Conservation (phyloP, 2,113 vertebrate genomes). For the Phylloscopus whistleri region DNA sequence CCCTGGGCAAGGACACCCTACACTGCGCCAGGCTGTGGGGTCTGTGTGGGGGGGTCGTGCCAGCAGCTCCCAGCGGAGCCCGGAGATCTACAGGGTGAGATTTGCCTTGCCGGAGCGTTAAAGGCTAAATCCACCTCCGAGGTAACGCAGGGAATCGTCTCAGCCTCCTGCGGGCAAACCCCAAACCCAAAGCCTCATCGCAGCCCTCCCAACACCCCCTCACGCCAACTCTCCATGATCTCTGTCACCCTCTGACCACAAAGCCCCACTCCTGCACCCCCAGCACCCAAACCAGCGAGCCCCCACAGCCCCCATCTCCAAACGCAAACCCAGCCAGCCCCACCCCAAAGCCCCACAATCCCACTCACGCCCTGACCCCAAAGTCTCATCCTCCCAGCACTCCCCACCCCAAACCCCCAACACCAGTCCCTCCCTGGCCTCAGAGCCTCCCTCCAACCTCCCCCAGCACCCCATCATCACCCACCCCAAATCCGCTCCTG, state of each 20-base stretch:
- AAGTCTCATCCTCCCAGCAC: not conserved
- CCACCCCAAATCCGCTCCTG: not conserved
- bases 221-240: not conserved
- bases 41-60: not conserved
- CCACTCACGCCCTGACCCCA: not conserved
- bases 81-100: not conserved
- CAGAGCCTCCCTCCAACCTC: not conserved
- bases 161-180: not conserved
- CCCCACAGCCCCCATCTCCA: not conserved
- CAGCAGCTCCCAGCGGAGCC: too few relatives aligned
- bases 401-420: not conserved
- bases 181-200: not conserved
- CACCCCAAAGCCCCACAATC: not conserved
- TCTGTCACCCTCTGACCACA: not conserved
- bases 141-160: not conserved
- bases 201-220: too few relatives aligned
- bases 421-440: not conserved
- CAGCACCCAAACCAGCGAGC: not conserved
- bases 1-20: not conserved
- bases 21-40: not conserved
- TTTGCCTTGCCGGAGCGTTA: not conserved
- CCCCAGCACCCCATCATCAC: not conserved
- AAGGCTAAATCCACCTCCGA: not conserved
- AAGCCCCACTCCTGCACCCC: not conserved
- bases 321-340: too few relatives aligned